Base-by-base conservation (phyloP, 64 coral and sea anemone species). In the Pocillopora verrucosa region DNA sequence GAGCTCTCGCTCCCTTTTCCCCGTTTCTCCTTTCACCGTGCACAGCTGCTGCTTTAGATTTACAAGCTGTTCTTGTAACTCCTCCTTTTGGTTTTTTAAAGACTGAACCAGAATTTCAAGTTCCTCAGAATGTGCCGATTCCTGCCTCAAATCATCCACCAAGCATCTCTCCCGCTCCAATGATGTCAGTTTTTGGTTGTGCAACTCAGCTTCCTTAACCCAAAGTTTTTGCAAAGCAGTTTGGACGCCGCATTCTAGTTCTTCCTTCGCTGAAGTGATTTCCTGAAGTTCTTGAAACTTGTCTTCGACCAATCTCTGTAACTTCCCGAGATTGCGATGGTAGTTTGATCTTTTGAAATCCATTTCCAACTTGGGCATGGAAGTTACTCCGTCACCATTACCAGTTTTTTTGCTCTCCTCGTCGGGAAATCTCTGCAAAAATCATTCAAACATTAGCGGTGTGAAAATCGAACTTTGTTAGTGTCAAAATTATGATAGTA, bases 151-250 rank as follows among this genome's bases (percentile, higher is more conserved):
- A 65, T 65, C 24, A 36, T 84, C 41, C 57, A 85, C 36, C 38
- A 85, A 72, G 64, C 63, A 37, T 72, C 72, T 85, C 41, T 85
- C 82, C 16, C 65, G 22, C 37, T 85, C 82, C 3, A 85, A 22
- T 2, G 82, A 85, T 15, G 82, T 25, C 65, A 56, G 37, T 15
- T 63, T 36, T 13, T 85, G 63, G 20, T 19, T 38, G 36, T 85
- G 82, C 63, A 85, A 65, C 22, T 85, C 82, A 16, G 34, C 38
- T 30, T 85, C 82, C n/a, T 85, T 85, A 1, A 41, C n/a, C 82
- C 82, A 85, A 6, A 85, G 65, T 26, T 85, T 85, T 41, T 85
- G 82, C 13, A 85, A 45, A 13, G 82, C 63, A 72, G 67, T 85
- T 51, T 85, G 82, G 57, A 85, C n/a, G 82, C n/a, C 57, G 7